Base-by-base conservation (phyloP, 2,113 vertebrate genomes). In the Poicephalus gulielmi region DNA sequence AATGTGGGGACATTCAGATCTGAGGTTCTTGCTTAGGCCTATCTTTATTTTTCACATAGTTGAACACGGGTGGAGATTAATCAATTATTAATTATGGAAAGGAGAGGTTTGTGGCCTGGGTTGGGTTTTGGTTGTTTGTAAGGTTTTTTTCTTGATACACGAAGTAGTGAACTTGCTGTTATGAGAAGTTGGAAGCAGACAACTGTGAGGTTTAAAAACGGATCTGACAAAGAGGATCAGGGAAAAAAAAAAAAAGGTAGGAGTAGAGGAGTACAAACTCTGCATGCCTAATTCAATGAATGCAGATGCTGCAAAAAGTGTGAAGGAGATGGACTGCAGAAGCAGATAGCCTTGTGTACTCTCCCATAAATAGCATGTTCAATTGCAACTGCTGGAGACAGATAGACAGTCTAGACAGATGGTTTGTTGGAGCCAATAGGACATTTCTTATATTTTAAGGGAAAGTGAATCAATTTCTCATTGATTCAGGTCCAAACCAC, bases 401-500 rank as follows among this genome's bases (percentile, higher is more conserved):
- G 79, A 90, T 53, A 77, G 69, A 76, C 27, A 49, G 64, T 88
- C 88, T 88, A 91, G 86, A 49, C 37, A 4, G 53, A 80, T 37
- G 43, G n/a, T 83, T 86, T 83, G 20, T 37, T 64, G 47, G 27
- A 83, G 50, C 64, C 73, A 92, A 43, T 70, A 53, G n/a, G 13
- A 62, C 25, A 52, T 86, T 74, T 79, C 67, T 73, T 83, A 39
- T 81, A 67, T 78, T 93, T 91, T 90, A 76, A 92, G 50, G 46
- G 31, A 83, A 90, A 81, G 15, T 46, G 25, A 90, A 86, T 88
- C 39, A 55, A 77, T 94, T 94, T 79, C 23, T 93, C 10, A 59
- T 49, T 88, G 75, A 90, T 63, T 75, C 43, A 50, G 59, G 24
- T 88, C 90, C 92, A 96, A 96, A 93, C 79, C 82, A 78, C 90